Conservation (phyloP, 2,113 vertebrate genomes). For the Gavia stellata region DNA sequence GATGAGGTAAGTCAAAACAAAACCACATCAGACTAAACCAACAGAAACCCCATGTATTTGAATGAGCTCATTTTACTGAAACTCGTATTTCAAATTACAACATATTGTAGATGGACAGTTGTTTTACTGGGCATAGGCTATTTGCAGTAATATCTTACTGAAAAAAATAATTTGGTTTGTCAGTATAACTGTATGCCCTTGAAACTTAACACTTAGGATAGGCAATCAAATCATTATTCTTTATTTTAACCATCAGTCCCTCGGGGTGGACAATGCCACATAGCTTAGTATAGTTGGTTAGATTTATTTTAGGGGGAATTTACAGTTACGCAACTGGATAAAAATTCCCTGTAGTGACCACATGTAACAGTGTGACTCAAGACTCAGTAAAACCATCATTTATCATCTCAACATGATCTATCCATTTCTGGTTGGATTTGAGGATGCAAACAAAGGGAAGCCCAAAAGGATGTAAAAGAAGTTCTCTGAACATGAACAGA, state of each 20-base stretch:
- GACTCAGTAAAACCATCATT: not conserved
- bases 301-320: not conserved
- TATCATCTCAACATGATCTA: not conserved
- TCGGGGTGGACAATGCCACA: not conserved
- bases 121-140: not conserved
- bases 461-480: not conserved
- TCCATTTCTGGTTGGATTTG: not conserved
- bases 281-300: not conserved
- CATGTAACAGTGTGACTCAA: not conserved
- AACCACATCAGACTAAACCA: slow-evolving; percentile 16
- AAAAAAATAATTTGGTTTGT: not conserved
- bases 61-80: slow-evolving; percentile 30
- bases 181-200: not conserved
- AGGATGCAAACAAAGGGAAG: not conserved
- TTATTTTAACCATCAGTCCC: not conserved
- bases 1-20: slow-evolving; percentile 27
- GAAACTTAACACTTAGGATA: not conserved
- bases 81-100: not conserved
- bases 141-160: not conserved
- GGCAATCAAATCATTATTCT: not conserved
- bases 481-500: not conserved
- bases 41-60: slow-evolving; percentile 15
- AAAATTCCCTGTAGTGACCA: not conserved
- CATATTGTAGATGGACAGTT: not conserved
- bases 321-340: not conserved